Conservation (phyloP, 2,888 invertebrate genomes). For the Chirona hameri region DNA sequence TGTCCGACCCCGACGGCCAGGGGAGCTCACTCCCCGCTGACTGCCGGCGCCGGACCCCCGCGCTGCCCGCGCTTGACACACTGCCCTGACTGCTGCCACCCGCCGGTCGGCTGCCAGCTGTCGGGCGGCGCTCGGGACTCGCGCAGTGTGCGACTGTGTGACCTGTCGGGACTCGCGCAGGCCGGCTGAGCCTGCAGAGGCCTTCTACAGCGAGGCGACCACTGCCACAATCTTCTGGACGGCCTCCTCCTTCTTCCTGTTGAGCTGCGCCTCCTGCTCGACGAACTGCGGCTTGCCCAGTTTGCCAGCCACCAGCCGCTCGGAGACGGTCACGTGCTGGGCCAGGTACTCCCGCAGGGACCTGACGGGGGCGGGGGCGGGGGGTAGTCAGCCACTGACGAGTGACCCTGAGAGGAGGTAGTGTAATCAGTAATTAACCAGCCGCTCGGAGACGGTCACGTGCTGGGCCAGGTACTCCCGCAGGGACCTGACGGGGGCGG, state of each 20-base stretch:
- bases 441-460: slow-evolving; percentile 57
- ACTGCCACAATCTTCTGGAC: slow-evolving; percentile 54
- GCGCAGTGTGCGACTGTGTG: background rate
- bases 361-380: slow-evolving; percentile 38
- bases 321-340: slow-evolving; percentile 55
- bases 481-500: slow-evolving; percentile 39
- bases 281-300: slow-evolving; percentile 58
- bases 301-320: slow-evolving; percentile 60
- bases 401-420: too few species aligned
- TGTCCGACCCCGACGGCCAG: too few species aligned
- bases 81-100: background rate
- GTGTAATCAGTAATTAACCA: slow-evolving; percentile 47
- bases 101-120: background rate
- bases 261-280: slow-evolving; percentile 55
- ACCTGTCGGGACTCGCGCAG: background rate
- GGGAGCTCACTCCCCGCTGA: too few species aligned
- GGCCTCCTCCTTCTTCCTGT: slow-evolving; percentile 57
- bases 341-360: slow-evolving; percentile 45
- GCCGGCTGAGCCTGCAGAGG: background rate
- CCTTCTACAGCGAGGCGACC: slow-evolving; percentile 41
- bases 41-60: too few species aligned
- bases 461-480: slow-evolving; percentile 50
- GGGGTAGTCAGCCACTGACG: slow-evolving; percentile 38
- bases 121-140: background rate
- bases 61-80: background rate